Evolutionary conservation across 2,888 invertebrate genomes (phyloP).

Genomic region (Diaprepes abbreviatus): DNA sequence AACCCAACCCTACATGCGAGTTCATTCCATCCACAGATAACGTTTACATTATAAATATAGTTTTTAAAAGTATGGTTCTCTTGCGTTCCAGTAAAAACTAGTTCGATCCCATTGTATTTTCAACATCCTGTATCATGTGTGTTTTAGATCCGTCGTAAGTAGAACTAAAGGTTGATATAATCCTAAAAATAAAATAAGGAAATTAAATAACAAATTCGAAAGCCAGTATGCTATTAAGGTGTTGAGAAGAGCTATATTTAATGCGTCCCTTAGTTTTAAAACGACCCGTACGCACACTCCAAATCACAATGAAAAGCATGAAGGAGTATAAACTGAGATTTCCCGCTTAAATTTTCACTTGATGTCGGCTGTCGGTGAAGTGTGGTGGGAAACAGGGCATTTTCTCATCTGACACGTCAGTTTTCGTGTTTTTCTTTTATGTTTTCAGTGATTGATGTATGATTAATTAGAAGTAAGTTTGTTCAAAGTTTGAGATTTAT

Average conservation of each 20-base stretch:
- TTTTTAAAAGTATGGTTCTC: too few relatives aligned
- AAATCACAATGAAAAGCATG: constrained; percentile 37
- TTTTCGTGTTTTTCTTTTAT: constrained; percentile 8
- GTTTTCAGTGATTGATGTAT: constrained; percentile 6
- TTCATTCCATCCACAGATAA: too few relatives aligned
- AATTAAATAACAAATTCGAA: too few relatives aligned
- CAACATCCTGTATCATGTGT: too few relatives aligned
- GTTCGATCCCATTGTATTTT: too few relatives aligned
- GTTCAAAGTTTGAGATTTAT: too few relatives aligned
- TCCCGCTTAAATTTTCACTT: constrained; percentile 41
- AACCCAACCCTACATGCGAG: too few relatives aligned
- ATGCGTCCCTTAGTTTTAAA: constrained; percentile 44
- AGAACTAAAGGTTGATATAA: too few relatives aligned
- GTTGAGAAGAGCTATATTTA: constrained; percentile 38
- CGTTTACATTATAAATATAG: too few relatives aligned
- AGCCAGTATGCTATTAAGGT: constrained; percentile 37
- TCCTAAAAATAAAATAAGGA: too few relatives aligned
- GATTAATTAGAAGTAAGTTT: constrained; percentile 32
- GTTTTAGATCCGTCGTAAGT: too few relatives aligned
- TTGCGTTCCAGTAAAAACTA: too few relatives aligned
- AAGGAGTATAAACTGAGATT: constrained; percentile 45
- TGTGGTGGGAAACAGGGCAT: constrained; percentile 2
- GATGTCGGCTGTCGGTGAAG: constrained; percentile 27
- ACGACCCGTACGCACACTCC: constrained; percentile 44
- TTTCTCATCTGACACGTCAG: neutral